A percentile compares a stretch with the other conserved stretches of the same genome.
Evolutionary conservation across 23 tunicate genomes (phyloP).

Genomic region (Oikopleura dioica): DNA sequence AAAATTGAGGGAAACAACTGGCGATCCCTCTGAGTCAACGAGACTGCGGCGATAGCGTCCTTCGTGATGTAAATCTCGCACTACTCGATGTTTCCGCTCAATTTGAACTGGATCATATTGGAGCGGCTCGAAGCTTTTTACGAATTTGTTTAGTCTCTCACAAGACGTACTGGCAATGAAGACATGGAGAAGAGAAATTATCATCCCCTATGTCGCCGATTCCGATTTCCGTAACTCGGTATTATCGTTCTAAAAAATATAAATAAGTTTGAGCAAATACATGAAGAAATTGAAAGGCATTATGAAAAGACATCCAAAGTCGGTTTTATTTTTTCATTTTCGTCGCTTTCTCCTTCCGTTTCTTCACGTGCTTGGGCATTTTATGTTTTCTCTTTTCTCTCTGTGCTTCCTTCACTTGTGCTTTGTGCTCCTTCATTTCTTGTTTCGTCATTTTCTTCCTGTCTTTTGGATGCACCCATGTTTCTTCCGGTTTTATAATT

Average conservation of each 20-base stretch:
- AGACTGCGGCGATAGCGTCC: not conserved
- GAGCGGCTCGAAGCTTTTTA: not conserved
- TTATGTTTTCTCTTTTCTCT: constrained; percentile 49
- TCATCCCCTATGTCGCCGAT: not conserved
- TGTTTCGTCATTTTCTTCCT: constrained; percentile 58
- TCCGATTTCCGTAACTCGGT: not conserved
- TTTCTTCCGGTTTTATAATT: constrained; percentile 9
- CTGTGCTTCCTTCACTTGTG: constrained; percentile 43
- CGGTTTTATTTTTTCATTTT: not conserved
- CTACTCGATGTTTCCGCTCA: not conserved
- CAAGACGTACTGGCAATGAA: too few species aligned
- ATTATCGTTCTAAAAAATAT: not conserved
- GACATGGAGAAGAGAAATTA: not conserved
- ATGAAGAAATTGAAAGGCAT: too few species aligned
- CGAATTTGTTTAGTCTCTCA: not conserved
- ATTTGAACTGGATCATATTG: not conserved
- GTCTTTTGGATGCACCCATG: constrained; percentile 14
- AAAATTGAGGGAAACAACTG: not conserved
- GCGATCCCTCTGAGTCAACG: not conserved
- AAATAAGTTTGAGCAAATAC: too few species aligned
- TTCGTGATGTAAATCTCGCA: not conserved
- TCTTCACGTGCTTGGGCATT: constrained; percentile 79
- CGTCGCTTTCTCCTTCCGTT: constrained; percentile 39
- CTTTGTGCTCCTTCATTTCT: constrained; percentile 42
- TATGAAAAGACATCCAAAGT: too few species aligned